Base-by-base conservation (phyloP, 2,888 invertebrate genomes). In the Lochmaea capreae region DNA sequence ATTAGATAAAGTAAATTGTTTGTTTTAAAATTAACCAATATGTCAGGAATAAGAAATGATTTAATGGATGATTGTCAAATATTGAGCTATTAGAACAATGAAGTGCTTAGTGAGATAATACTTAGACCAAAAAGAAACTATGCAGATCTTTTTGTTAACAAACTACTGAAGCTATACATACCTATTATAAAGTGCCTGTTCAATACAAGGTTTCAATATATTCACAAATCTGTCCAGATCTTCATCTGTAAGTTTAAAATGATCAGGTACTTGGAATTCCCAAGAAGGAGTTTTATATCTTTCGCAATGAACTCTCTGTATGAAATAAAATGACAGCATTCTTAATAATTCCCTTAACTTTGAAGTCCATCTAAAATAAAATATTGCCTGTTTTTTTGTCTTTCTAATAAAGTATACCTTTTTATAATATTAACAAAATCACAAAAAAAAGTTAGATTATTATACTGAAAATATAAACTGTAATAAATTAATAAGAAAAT, bases 161-260 rank as follows among this genome's bases (percentile, higher is more conserved):
- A n/a, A n/a, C n/a, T n/a, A n/a, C n/a, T n/a, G n/a, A n/a, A n/a
- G n/a, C n/a, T n/a, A n/a, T 46, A 61, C n/a, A 14, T 54, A 71
- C 71, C 71, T 75, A 26, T 75, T 75, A 88, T 94, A 97, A 86
- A 97, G 93, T 0, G 94, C 93, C 76, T 93, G 92, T 80, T 95
- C 90, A 0, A 93, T 90, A 16, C 94, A 91, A 26, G 94, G 93
- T 77, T 94, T 90, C 78, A 97, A 88, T 75, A 91, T 90, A 71
- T 91, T 90, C 0, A 97, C 95, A 87, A 97, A 97, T 76, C 91
- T 89, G 22, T 94, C 94, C 61, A 97, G 92, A 82, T 96, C 95
- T 33, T 90, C 90, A 74, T 97, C 95, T 0, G 93, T 93, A 26
- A 98, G 88, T 81, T 91, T 92, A 84, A 92, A 91, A 1, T 89